Evolutionary conservation across 2,113 vertebrate genomes (phyloP).

Genomic region (Marcusenius ussheri): DNA sequence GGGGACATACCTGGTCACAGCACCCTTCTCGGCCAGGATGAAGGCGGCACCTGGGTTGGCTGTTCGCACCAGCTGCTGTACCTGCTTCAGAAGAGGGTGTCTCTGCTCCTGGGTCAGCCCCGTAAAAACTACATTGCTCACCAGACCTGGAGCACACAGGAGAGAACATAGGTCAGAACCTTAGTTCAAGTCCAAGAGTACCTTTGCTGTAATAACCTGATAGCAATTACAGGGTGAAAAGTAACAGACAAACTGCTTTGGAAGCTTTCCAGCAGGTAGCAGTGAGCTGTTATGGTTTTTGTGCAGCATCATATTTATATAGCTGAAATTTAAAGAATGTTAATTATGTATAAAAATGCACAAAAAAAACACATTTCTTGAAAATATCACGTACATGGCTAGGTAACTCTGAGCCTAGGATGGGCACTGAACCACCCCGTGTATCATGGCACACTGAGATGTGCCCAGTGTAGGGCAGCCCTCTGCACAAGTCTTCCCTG

Average conservation of each 20-base stretch:
- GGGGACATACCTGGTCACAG: slow-evolving; percentile 72
- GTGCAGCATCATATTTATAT: neutral
- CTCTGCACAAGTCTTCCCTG: neutral
- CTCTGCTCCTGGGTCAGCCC: slow-evolving; percentile 72
- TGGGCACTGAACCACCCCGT: neutral
- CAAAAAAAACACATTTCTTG: neutral
- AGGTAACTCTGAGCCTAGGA: neutral
- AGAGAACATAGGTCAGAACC: neutral
- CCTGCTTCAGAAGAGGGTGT: slow-evolving; percentile 69
- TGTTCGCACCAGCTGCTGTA: slow-evolving; percentile 80
- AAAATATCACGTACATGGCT: neutral
- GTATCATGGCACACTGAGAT: neutral
- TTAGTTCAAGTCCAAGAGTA: neutral
- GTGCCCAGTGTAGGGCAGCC: neutral
- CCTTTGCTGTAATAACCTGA: neutral
- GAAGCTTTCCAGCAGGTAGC: neutral
- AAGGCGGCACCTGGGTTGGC: slow-evolving; percentile 78
- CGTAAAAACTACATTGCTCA: slow-evolving; percentile 82
- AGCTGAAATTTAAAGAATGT: neutral
- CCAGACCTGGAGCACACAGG: slow-evolving; percentile 67
- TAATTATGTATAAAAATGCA: neutral
- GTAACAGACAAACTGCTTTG: neutral
- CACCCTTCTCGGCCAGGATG: slow-evolving; percentile 79
- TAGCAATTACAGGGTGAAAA: neutral
- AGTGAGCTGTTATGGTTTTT: neutral